A percentile compares a stretch with the other conserved stretches of the same genome.
These are phyloP conservation scores for Meiosimyza platycephala DNA, from an alignment of 2,888 invertebrate genomes.

Conservation along the genomic window DNA sequence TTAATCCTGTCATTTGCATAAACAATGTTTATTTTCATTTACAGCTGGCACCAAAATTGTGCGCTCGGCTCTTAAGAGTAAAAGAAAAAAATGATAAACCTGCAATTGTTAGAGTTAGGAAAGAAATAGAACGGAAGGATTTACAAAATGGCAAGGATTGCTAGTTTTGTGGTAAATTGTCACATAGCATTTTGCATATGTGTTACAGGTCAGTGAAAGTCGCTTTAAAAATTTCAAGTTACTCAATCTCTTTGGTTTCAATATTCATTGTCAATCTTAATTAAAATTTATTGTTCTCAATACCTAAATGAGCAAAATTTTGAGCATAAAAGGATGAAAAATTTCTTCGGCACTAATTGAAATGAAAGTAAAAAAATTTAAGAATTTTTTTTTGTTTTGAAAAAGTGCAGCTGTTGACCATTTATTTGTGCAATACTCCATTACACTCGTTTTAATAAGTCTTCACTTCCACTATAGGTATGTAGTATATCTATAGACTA, in stretches of 20 bases:
- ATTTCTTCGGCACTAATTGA: background rate
- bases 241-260: background rate
- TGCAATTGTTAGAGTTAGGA: conserved; percentile 22
- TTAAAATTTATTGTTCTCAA: conserved; percentile 28
- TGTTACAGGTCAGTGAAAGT: too few relatives aligned
- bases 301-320: conserved; percentile 20
- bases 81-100: conserved; percentile 6
- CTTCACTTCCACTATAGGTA: too few relatives aligned
- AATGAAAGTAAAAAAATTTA: background rate
- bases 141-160: background rate
- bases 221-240: too few relatives aligned
- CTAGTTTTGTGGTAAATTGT: background rate
- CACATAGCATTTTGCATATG: background rate
- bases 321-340: too few relatives aligned
- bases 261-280: conserved; percentile 16
- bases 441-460: too few relatives aligned
- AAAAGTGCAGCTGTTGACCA: background rate
- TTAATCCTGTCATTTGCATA: too few relatives aligned
- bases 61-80: background rate
- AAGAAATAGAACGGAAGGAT: conserved; percentile 24
- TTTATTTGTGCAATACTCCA: background rate
- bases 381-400: too few relatives aligned
- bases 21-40: too few relatives aligned
- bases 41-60: too few relatives aligned
- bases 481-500: too few relatives aligned